A percentile compares a stretch with the other conserved stretches of the same genome.
These are phyloP conservation scores for Seriola rivoliana DNA, from an alignment of 2,113 vertebrate genomes.

Conservation along the genomic window DNA sequence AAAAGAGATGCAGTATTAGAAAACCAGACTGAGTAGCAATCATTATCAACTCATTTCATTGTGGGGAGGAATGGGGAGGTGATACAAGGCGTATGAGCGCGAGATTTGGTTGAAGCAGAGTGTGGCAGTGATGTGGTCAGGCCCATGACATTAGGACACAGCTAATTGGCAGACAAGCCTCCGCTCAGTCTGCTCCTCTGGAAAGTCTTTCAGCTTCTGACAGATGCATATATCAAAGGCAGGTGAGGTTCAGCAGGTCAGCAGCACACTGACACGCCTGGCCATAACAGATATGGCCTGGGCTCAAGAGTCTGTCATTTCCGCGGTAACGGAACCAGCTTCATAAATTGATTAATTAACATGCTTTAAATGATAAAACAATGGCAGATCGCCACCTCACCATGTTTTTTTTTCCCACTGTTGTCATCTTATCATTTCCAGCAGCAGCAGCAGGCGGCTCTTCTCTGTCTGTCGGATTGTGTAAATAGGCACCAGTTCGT, in stretches of 20 bases:
- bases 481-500: not conserved
- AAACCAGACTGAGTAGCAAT: constrained; percentile 18
- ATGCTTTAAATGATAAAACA: not conserved
- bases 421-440: not conserved
- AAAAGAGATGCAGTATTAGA: not conserved
- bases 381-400: no score
- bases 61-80: not conserved
- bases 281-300: constrained; percentile 1
- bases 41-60: constrained; percentile 25
- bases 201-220: constrained; percentile 32
- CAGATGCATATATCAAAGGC: constrained; percentile 42
- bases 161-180: constrained; percentile 49
- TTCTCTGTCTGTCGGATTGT: not conserved
- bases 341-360: not conserved
- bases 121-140: constrained; percentile 1
- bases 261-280: constrained; percentile 17
- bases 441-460: not conserved
- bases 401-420: no score
- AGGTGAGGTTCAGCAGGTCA: constrained; percentile 33
- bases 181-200: constrained; percentile 9
- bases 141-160: constrained; percentile 33
- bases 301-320: not conserved
- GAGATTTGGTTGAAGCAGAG: constrained; percentile 8
- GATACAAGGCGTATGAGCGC: not conserved
- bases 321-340: not conserved